These are phyloP conservation scores for Lepidocyrtinus sp. DNA, from an alignment of 2,888 invertebrate genomes.

Conservation along the genomic window DNA sequence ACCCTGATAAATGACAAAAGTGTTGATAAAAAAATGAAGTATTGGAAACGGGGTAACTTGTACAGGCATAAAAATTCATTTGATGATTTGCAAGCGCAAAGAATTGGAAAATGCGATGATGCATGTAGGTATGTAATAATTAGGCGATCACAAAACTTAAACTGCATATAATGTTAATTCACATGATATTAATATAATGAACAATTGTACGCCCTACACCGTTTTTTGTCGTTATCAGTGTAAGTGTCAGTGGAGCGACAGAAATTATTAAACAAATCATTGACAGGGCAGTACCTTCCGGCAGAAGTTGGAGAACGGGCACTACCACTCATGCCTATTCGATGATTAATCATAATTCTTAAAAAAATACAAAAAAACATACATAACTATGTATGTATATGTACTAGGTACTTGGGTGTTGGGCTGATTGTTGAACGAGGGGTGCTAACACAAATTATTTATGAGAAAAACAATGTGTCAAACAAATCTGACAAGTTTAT, in stretches of 20 bases:
- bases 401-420: background rate
- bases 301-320: constrained; percentile 28
- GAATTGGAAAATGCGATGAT: too few species aligned
- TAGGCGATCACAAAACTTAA: too few species aligned
- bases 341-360: constrained; percentile 57
- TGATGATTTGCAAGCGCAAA: too few species aligned
- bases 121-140: too few species aligned
- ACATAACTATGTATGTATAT: background rate
- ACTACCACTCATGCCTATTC: constrained; percentile 7
- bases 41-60: constrained; percentile 17
- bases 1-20: constrained; percentile 53
- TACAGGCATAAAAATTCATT: too few species aligned
- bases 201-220: too few species aligned
- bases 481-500: constrained; percentile 56
- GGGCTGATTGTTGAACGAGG: constrained; percentile 3
- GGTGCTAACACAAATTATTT: constrained; percentile 47
- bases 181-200: constrained; percentile 38
- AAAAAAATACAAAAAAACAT: constrained; percentile 6
- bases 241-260: background rate
- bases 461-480: constrained; percentile 29
- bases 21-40: constrained; percentile 1
- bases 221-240: too few species aligned
- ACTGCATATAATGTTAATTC: background rate
- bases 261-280: constrained; percentile 30
- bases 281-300: constrained; percentile 50